These are phyloP conservation scores for Tachystola acroxantha DNA, from an alignment of 2,888 invertebrate species.

Conservation along the genomic window DNA sequence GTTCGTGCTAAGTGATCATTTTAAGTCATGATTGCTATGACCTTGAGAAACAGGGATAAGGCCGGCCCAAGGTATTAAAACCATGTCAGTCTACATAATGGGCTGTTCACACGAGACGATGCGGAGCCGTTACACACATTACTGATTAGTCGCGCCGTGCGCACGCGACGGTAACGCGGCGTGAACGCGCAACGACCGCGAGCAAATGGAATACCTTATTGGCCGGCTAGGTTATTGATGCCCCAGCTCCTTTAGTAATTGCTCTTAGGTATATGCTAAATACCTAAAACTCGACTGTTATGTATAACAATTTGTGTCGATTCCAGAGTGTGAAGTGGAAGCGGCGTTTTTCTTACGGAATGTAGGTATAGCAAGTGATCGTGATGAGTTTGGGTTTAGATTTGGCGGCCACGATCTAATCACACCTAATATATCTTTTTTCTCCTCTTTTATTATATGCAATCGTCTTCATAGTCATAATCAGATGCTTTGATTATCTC, in stretches of 20 bases:
- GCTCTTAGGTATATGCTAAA: no score
- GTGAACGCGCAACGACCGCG: constrained; percentile 40
- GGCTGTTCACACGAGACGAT: constrained; percentile 45
- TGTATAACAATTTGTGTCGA: no score
- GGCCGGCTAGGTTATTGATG: background rate
- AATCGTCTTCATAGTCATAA: no score
- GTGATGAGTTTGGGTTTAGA: no score
- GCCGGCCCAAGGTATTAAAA: constrained; percentile 18
- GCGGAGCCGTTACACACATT: constrained; percentile 39
- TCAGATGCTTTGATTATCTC: no score
- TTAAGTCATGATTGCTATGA: background rate
- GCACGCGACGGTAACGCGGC: constrained; percentile 55
- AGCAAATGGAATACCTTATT: background rate
- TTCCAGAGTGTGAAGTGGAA: no score
- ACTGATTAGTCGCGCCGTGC: constrained; percentile 47
- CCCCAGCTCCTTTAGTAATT: background rate
- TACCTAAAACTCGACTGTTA: no score
- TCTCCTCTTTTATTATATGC: no score
- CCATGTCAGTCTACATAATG: constrained; percentile 51
- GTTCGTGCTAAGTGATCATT: background rate
- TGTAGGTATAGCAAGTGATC: no score
- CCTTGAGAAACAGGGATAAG: constrained; percentile 6
- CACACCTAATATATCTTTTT: no score
- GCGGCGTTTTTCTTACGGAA: no score
- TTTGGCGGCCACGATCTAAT: no score